Percentiles rank a stretch among this genome's conserved stretches.
Conservation (phyloP, 2,888 invertebrate genomes). For the Ariolimax columbianus region DNA sequence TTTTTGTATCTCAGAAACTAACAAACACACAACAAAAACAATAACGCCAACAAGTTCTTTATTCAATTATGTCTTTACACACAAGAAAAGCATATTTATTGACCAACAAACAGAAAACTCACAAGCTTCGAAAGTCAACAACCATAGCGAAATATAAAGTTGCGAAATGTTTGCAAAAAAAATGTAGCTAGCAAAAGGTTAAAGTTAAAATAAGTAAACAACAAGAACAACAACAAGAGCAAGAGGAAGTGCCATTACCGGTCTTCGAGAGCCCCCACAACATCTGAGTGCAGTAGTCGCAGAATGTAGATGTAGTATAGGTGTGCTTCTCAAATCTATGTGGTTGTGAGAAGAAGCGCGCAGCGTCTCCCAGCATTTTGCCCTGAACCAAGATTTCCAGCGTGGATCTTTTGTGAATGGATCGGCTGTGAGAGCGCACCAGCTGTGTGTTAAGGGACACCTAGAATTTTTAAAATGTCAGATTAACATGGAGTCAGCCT, state of each 20-base stretch:
- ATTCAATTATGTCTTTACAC: no score
- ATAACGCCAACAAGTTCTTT: no score
- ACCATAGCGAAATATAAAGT: no score
- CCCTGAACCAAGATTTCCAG: slow-evolving; percentile 92
- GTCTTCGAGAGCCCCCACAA: slow-evolving; percentile 94
- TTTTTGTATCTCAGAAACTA: no score
- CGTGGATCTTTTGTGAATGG: slow-evolving; percentile 92
- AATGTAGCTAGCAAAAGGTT: neutral
- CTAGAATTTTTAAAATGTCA: slow-evolving; percentile 78
- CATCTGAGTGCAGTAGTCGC: slow-evolving; percentile 92
- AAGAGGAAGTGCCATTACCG: slow-evolving; percentile 39
- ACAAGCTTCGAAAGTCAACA: no score
- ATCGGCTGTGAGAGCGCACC: slow-evolving; percentile 90
- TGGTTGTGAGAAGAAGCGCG: slow-evolving; percentile 80
- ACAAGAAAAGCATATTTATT: no score
- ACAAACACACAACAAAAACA: no score
- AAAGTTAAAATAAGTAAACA: slow-evolving; percentile 4
- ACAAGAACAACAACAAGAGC: slow-evolving; percentile 9
- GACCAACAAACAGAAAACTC: no score
- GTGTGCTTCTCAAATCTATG: slow-evolving; percentile 91
- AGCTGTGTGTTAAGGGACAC: slow-evolving; percentile 90
- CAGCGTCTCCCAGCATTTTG: slow-evolving; percentile 82
- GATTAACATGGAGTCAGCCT: no score
- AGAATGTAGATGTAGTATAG: slow-evolving; percentile 91
- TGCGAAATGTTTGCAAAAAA: no score